These are phyloP conservation scores for Uria aalge DNA, from an alignment of 2,113 vertebrate genomes.

Conservation along the genomic window DNA sequence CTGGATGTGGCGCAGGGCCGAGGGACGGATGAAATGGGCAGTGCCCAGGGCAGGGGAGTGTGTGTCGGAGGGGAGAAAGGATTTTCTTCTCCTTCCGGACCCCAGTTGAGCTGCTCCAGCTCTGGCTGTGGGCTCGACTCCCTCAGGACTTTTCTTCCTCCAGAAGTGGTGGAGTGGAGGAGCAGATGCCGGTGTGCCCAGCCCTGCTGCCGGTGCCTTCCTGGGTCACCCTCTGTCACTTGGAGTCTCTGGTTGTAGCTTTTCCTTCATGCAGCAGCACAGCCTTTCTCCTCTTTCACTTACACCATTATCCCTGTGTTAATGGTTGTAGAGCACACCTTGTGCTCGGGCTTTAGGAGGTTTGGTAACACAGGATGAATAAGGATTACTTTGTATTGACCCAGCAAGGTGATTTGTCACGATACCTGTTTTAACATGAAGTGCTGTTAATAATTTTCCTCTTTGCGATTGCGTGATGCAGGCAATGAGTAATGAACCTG, in stretches of 20 bases:
- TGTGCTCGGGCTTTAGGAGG: rapidly evolving
- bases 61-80: background rate
- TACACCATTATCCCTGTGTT: rapidly evolving
- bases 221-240: rapidly evolving
- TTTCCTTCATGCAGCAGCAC: background rate
- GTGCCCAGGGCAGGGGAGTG: background rate
- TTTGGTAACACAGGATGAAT: background rate
- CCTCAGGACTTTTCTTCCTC: background rate
- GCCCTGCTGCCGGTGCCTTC: background rate
- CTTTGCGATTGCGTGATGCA: background rate
- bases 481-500: background rate
- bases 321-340: background rate
- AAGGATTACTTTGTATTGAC: background rate
- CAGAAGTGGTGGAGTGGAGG: background rate
- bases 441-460: background rate
- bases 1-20: rapidly evolving
- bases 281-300: background rate
- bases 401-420: background rate
- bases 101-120: background rate
- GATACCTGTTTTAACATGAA: background rate
- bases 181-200: background rate
- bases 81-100: background rate
- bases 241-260: background rate
- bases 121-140: background rate
- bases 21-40: rapidly evolving